Evolutionary conservation across 2,113 vertebrate species (phyloP), one percentile per base, ranked within the genome.

Genomic region (Cynopterus brachyotis): DNA sequence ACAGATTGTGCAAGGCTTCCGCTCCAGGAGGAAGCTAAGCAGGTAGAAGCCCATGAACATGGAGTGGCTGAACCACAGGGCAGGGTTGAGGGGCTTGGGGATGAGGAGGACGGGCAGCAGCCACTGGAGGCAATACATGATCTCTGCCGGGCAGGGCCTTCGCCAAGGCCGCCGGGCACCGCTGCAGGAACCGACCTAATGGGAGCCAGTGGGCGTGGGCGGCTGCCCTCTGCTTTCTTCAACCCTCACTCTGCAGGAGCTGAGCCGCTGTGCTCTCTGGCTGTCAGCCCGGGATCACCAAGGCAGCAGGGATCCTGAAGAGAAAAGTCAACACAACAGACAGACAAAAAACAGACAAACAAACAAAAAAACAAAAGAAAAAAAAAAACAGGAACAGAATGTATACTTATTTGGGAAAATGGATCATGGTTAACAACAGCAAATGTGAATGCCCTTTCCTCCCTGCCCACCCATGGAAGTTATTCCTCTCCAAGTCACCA

Each of bases 41-140:
- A 99, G 98, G 98, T 99, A 99, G 98, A 99, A 99, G 98, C 99
- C 99, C 99, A 99, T 99, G 98, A 99, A 99, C 99, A 99, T 99
- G 73, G 99, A 99, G 99, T 99, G 99, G 98, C 99, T 99, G 98
- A 99, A 99, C 99, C 99, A 99, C 98, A 99, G 97, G 0, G 99
- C 99, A 6, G 99, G 99, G 98, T 99, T 99, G 98, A 99, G 98
- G 80, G 99, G 99, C 97, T 99, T 99, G 96, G 99, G 99, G 98
- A 99, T 99, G 98, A 99, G 99, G 96, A 99, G 99, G 97, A 99
- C 99, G 0, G 99, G 99, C 6, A 99, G 99, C 93, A 99, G 98
- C 99, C 99, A 99, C 99, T 99, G 99, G 62, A 99, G 99, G 98
- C 99, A 99, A 99, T 99, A 99, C 99, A 99, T 99, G 3, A 98